Conservation (phyloP, 1,140 invertebrate species). For the Cherax destructor region DNA sequence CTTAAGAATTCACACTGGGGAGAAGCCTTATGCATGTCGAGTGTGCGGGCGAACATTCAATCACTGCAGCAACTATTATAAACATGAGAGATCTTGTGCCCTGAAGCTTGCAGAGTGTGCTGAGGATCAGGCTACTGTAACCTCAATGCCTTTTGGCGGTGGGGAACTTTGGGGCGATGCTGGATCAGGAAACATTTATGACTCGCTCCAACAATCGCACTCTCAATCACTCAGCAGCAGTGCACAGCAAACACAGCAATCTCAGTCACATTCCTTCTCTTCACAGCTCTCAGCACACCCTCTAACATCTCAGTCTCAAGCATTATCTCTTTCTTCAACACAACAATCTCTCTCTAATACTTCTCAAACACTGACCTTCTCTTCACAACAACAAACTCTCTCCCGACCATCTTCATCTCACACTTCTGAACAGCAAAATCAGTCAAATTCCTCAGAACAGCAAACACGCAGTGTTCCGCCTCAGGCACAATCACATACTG, state of each 20-base stretch:
- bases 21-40: slow-evolving; percentile 76
- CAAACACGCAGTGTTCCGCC: background rate
- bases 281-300: background rate
- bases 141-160: slow-evolving; percentile 18
- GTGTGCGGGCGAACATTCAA: slow-evolving; percentile 77
- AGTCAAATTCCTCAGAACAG: background rate
- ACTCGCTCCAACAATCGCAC: background rate
- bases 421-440: background rate
- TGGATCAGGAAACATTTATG: slow-evolving; percentile 3
- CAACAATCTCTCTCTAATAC: background rate
- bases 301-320: background rate
- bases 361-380: background rate
- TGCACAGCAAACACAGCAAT: background rate
- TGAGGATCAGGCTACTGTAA: slow-evolving; percentile 21
- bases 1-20: slow-evolving; percentile 77
- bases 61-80: slow-evolving; percentile 77
- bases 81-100: slow-evolving; percentile 74
- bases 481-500: background rate
- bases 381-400: background rate
- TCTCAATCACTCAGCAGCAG: background rate
- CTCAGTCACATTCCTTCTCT: background rate
- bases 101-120: slow-evolving; percentile 52
- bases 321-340: background rate
- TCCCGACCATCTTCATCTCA: background rate
- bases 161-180: slow-evolving; percentile 14